Evolutionary conservation across 2,113 vertebrate species (phyloP).

Genomic region (Nothoprocta pentlandii): DNA sequence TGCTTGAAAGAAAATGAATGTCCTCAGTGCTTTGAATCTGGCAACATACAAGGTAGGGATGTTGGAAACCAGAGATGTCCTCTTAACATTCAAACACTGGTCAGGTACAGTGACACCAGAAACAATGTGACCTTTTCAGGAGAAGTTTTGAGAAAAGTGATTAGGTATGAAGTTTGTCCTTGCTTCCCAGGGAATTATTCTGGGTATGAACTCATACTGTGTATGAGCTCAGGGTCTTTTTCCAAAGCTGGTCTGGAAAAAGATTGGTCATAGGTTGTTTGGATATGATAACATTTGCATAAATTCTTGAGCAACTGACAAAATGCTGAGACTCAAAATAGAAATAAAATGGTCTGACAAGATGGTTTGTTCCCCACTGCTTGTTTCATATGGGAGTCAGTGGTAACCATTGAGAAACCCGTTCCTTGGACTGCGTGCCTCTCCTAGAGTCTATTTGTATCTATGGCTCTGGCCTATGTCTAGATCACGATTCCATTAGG

Average conservation of each 20-base stretch:
- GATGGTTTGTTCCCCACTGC: not conserved
- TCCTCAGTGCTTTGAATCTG: not conserved
- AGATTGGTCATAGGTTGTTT: not conserved
- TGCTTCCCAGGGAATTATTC: not conserved
- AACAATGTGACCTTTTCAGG: not conserved
- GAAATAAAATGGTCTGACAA: not conserved
- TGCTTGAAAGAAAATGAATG: not conserved
- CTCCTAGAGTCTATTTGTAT: not conserved
- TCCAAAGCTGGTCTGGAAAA: not conserved
- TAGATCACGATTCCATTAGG: not conserved
- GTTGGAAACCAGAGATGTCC: not conserved
- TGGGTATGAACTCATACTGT: not conserved
- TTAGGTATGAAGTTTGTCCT: not conserved
- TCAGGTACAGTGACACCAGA: not conserved
- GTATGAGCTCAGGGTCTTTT: not conserved
- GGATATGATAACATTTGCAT: not conserved
- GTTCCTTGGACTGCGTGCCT: accelerated
- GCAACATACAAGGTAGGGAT: not conserved
- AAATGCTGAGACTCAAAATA: constrained; percentile 31
- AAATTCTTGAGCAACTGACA: constrained; percentile 16
- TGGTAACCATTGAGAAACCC: not conserved
- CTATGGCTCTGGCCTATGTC: not conserved
- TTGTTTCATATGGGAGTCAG: not conserved
- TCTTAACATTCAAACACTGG: not conserved
- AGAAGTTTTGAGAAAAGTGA: not conserved